phyloP scores from a whole-genome alignment of 2,797 vertebrate species.

The Dendrocincla fuliginosa region DNA sequence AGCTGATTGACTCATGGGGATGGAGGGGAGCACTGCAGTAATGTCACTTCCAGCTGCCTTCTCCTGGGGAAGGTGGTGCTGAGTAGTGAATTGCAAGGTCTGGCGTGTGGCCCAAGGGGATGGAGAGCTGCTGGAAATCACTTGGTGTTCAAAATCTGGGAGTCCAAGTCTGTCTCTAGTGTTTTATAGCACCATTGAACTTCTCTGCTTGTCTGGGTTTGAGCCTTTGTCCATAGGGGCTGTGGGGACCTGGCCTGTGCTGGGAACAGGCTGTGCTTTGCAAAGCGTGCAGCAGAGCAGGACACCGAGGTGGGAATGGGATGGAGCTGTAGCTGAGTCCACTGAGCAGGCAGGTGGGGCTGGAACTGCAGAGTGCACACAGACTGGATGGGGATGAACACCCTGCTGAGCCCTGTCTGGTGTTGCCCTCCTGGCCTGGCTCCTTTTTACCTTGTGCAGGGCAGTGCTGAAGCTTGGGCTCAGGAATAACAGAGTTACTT shows the following conservation, averaged over 20 bases:
- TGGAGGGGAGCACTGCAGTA: background rate
- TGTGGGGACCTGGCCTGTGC: background rate
- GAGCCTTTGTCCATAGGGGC: background rate
- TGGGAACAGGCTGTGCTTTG: background rate
- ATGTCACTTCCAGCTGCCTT: background rate
- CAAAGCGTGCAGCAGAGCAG: background rate
- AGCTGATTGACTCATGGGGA: background rate
- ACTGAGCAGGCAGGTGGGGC: background rate
- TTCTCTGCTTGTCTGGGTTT: background rate
- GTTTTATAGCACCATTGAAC: background rate
- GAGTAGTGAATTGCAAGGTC: background rate
- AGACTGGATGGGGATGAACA: no score
- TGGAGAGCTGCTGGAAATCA: background rate
- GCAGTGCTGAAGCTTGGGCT: background rate
- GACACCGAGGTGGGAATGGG: background rate
- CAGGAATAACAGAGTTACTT: background rate
- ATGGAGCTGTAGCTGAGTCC: background rate
- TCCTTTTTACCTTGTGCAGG: background rate
- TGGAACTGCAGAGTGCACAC: background rate
- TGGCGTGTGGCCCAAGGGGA: background rate
- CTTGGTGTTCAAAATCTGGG: background rate
- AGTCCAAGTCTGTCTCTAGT: background rate
- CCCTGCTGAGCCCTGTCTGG: background rate
- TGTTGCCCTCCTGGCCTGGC: background rate
- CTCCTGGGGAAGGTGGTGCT: background rate